These are phyloP conservation scores for Entomobrya multifasciata DNA, from an alignment of 2,888 invertebrate genomes.

Conservation along the genomic window DNA sequence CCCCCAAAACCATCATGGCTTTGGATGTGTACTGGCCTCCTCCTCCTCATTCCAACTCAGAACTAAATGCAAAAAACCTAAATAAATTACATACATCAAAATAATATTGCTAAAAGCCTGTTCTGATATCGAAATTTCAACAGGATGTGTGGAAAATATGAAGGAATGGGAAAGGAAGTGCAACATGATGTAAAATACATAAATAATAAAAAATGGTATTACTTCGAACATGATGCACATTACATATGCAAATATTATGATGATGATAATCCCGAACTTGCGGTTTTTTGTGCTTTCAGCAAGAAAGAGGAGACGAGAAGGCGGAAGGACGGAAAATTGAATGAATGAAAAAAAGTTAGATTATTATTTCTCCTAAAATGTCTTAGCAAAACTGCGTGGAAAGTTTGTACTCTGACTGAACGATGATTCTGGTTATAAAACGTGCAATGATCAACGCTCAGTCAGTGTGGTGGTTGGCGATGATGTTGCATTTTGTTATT, in stretches of 20 bases:
- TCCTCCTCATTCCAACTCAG: not conserved
- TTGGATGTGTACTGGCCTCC: slow-evolving; percentile 28
- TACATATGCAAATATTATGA: slow-evolving; percentile 34
- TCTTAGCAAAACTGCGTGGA: slow-evolving; percentile 35
- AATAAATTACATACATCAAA: no score
- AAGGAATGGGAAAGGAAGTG: slow-evolving; percentile 38
- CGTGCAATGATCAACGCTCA: not conserved
- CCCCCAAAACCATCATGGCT: not conserved
- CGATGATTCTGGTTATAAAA: not conserved
- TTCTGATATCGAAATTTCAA: no score
- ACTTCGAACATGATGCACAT: slow-evolving; percentile 4
- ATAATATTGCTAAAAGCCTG: no score
- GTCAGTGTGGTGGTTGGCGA: no score
- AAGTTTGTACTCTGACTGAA: not conserved
- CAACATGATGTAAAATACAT: slow-evolving; percentile 12
- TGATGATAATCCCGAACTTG: slow-evolving; percentile 29
- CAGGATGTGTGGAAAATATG: not conserved
- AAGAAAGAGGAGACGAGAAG: slow-evolving; percentile 29
- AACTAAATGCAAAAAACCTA: not conserved
- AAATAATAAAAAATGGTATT: slow-evolving; percentile 42
- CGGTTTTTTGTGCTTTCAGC: slow-evolving; percentile 34
- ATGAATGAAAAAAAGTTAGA: slow-evolving; percentile 12
- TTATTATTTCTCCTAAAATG: slow-evolving; percentile 34
- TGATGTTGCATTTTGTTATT: not conserved
- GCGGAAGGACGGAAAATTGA: slow-evolving; percentile 43